Conservation (phyloP, 2,888 invertebrate genomes). For the Ichneumon xanthorius region DNA sequence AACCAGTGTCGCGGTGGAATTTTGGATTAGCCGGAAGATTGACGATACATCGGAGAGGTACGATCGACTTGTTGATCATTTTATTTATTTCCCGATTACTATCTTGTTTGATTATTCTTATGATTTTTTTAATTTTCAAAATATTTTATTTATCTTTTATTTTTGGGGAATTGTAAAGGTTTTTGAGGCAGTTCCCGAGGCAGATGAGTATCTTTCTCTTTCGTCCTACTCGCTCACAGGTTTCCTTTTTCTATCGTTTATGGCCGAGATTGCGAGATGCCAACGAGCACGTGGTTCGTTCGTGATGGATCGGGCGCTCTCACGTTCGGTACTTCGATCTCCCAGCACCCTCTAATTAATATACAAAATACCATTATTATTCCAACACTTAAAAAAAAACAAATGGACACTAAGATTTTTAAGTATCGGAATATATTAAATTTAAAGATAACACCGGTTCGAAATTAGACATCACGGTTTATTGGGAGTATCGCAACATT, state of each 20-base stretch:
- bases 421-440: not conserved
- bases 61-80: not conserved
- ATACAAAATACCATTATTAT: not conserved
- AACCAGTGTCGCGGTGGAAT: constrained; percentile 4
- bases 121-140: not conserved
- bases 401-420: not conserved
- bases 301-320: constrained; percentile 16
- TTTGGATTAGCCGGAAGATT: constrained; percentile 30
- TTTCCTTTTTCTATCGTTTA: constrained; percentile 7
- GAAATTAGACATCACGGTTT: not conserved
- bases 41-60: constrained; percentile 7
- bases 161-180: not conserved
- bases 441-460: not conserved
- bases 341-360: not conserved
- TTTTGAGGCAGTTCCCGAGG: constrained; percentile 37
- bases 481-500: not conserved
- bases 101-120: not conserved
- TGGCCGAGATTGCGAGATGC: constrained; percentile 49
- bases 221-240: constrained; percentile 24
- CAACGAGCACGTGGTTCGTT: constrained; percentile 51
- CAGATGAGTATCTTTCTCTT: constrained; percentile 37
- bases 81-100: not conserved
- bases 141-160: not conserved
- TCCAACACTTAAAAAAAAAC: not conserved
- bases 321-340: not conserved